Conservation (phyloP, 2,888 invertebrate species). For the Lordiphosa fenestrarum region DNA sequence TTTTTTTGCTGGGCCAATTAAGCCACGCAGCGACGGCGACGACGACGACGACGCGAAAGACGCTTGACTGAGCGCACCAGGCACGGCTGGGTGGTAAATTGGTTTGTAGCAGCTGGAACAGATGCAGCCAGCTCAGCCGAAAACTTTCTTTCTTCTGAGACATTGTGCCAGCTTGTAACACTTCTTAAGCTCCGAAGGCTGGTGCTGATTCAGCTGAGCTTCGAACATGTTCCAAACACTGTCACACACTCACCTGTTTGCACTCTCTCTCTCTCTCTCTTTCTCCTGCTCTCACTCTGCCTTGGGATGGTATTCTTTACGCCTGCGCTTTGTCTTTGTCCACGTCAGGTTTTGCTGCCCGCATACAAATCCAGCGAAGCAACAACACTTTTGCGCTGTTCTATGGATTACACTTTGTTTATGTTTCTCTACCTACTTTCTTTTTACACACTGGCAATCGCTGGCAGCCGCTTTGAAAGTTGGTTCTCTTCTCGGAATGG, state of each 20-base stretch:
- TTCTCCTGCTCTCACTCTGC: not conserved
- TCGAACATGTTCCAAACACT: conserved; percentile 40
- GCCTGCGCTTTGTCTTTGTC: conserved; percentile 55
- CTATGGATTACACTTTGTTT: conserved; percentile 40
- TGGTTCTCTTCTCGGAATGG: conserved; percentile 38
- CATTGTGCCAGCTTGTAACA: conserved; percentile 66
- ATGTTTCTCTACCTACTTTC: conserved; percentile 63
- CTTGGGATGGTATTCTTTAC: conserved; percentile 48
- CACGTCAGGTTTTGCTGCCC: conserved; percentile 56
- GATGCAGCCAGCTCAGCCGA: conserved; percentile 75
- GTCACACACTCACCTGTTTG: conserved; percentile 23
- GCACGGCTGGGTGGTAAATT: conserved; percentile 26
- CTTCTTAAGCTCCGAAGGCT: conserved; percentile 74
- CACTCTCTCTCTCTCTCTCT: not conserved
- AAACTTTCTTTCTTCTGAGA: conserved; percentile 79
- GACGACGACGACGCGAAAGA: conserved; percentile 30
- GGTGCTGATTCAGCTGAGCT: conserved; percentile 18
- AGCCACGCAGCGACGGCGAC: conserved; percentile 47
- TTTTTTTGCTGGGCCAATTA: conserved; percentile 57
- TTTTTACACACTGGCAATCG: conserved; percentile 55
- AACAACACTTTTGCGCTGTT: conserved; percentile 31
- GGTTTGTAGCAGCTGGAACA: conserved; percentile 15
- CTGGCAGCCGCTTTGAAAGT: conserved; percentile 32
- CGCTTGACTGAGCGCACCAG: conserved; percentile 62
- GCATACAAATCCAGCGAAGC: conserved; percentile 31